A percentile compares a stretch with the other conserved stretches of the same genome.
phyloP scores from a whole-genome alignment of 2,797 vertebrate genomes.

The Channallabes apus region DNA sequence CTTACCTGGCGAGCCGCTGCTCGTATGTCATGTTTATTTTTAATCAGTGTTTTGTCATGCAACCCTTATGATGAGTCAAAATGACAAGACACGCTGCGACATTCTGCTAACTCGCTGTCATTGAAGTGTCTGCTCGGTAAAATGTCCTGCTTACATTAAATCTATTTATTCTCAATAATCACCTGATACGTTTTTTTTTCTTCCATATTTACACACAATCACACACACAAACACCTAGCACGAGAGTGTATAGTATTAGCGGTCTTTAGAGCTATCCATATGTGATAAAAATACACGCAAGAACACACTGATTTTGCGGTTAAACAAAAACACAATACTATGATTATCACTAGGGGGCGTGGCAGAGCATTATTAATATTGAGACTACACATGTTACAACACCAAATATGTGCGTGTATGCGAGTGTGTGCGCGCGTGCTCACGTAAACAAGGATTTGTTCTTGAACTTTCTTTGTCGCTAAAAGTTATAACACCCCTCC shows the following conservation, averaged over 20 bases:
- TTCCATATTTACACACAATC: not conserved
- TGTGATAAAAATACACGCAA: not conserved
- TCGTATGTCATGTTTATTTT: not conserved
- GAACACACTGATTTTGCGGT: not conserved
- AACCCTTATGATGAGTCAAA: not conserved
- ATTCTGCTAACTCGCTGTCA: not conserved
- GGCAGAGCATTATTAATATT: not conserved
- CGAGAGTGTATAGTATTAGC: not conserved
- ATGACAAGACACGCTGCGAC: not conserved
- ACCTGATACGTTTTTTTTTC: not conserved
- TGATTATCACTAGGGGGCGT: not conserved
- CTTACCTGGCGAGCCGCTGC: not conserved
- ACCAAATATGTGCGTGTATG: not conserved
- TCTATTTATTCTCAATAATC: not conserved
- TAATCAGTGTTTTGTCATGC: not conserved
- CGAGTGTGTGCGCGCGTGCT: not conserved
- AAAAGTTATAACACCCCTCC: not conserved
- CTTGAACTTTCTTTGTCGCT: not conserved
- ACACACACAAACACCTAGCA: not conserved
- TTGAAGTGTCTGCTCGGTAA: not conserved
- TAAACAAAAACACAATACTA: not conserved
- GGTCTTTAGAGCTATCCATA: not conserved
- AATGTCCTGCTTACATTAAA: not conserved
- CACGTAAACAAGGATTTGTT: not conserved
- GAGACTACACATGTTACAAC: not conserved